Percentiles rank a stretch among this genome's conserved stretches.
These are phyloP conservation scores for Lepus oiostolus DNA, from an alignment of 2,797 vertebrate species.

Conservation along the genomic window DNA sequence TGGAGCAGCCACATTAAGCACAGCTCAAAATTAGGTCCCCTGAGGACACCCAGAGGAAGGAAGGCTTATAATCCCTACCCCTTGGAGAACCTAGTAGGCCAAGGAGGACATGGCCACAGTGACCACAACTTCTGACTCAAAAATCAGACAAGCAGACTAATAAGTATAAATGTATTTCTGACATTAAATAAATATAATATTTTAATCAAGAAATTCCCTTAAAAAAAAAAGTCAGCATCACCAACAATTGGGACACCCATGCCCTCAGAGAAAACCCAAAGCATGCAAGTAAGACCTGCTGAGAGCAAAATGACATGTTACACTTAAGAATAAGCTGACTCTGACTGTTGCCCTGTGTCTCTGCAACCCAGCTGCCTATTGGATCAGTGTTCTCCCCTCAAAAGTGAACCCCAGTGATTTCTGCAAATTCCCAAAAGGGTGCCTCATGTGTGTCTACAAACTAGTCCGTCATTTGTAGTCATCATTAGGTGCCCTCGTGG, in stretches of 20 bases:
- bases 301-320: accelerated
- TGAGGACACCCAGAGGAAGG: neutral
- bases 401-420: neutral
- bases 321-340: neutral
- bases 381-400: neutral
- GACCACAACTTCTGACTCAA: neutral
- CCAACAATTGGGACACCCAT: neutral
- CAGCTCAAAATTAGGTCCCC: neutral
- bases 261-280: neutral
- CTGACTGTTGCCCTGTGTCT: neutral
- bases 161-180: neutral
- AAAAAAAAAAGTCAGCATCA: neutral
- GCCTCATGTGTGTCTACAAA: neutral
- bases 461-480: neutral
- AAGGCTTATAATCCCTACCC: neutral
- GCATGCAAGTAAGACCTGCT: neutral
- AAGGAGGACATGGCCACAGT: neutral
- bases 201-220: neutral
- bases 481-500: neutral
- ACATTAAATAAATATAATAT: neutral
- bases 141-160: neutral
- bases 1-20: neutral
- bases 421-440: neutral
- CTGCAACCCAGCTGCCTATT: neutral
- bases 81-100: neutral